Evolutionary conservation across 1,140 invertebrate genomes (phyloP).

Genomic region (Subanguina moxae): DNA sequence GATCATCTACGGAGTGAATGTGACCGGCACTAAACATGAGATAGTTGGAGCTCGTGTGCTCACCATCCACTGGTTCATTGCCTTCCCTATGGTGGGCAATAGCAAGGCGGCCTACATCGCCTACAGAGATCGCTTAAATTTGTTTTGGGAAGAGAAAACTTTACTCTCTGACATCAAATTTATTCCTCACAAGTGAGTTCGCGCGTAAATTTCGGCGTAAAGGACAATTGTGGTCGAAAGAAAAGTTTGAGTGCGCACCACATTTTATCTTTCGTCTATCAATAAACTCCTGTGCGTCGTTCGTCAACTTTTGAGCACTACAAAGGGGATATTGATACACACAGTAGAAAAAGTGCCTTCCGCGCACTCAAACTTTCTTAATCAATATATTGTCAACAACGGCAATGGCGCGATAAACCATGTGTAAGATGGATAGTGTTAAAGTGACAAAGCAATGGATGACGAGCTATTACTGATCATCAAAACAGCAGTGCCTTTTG

Average conservation of each 20-base stretch:
- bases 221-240: too few species aligned
- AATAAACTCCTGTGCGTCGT: too few species aligned
- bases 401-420: too few species aligned
- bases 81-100: slow-evolving; percentile 32
- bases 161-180: slow-evolving; percentile 52
- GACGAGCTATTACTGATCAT: slow-evolving; percentile 57
- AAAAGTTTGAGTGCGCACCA: neutral
- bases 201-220: too few species aligned
- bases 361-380: too few species aligned
- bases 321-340: neutral
- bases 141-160: slow-evolving; percentile 53
- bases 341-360: neutral
- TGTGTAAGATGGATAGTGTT: slow-evolving; percentile 21
- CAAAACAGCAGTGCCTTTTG: slow-evolving; percentile 55
- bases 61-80: slow-evolving; percentile 56
- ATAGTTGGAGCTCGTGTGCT: slow-evolving; percentile 55
- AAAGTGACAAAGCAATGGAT: slow-evolving; percentile 58
- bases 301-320: neutral
- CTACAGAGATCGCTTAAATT: slow-evolving; percentile 50
- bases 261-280: too few species aligned
- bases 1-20: slow-evolving; percentile 57
- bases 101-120: slow-evolving; percentile 45
- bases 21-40: slow-evolving; percentile 56
- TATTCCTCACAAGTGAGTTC: slow-evolving; percentile 57
- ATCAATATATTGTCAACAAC: too few species aligned